Percentiles rank a stretch among this genome's conserved stretches.
Conservation (phyloP, 2,113 vertebrate species). For the Halcyon senegalensis region DNA sequence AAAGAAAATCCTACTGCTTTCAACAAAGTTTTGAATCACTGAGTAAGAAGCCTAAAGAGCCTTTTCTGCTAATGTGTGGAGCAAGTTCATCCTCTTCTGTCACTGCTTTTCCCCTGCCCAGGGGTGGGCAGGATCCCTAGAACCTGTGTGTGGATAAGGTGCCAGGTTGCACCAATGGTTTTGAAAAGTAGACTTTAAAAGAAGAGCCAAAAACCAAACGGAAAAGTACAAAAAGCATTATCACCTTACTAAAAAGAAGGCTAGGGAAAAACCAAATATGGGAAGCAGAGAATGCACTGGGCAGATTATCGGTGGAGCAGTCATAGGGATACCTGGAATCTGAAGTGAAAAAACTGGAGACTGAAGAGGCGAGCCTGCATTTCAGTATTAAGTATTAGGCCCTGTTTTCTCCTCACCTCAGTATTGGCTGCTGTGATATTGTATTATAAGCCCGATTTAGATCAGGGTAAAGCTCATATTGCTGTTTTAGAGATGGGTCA, state of each 20-base stretch:
- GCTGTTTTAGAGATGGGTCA: neutral
- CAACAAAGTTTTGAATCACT: neutral
- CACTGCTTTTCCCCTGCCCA: neutral
- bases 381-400: neutral
- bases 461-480: neutral
- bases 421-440: neutral
- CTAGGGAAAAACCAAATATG: neutral
- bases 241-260: neutral
- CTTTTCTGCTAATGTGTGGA: neutral
- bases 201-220: rapidly evolving
- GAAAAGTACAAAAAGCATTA: neutral
- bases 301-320: rapidly evolving
- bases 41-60: neutral
- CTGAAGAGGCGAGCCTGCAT: neutral
- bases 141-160: neutral
- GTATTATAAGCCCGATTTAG: neutral
- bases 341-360: neutral
- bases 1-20: neutral
- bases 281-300: neutral
- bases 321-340: neutral
- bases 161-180: neutral
- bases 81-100: neutral
- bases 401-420: neutral
- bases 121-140: neutral
- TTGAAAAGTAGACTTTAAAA: neutral